Evolutionary conservation across 2,797 vertebrate genomes (phyloP).

Genomic region (Tokudaia muenninki): DNA sequence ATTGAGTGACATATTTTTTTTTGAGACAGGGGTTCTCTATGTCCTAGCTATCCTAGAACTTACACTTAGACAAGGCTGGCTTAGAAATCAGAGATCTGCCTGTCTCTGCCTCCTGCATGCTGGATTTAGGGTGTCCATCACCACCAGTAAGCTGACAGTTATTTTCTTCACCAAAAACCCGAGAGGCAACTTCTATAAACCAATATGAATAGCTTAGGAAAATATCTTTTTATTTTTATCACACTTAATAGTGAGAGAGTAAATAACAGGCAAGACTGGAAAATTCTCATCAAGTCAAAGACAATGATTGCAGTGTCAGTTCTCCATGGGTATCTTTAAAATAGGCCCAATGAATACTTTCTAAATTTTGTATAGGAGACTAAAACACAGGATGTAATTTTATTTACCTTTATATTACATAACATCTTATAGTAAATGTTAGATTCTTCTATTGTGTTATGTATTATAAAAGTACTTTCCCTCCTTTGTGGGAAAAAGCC

Average conservation of each 20-base stretch:
- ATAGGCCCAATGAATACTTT: not conserved
- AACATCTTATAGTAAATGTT: not conserved
- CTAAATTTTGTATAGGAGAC: too few relatives aligned
- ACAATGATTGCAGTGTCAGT: not conserved
- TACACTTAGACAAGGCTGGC: not conserved
- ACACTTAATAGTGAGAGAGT: not conserved
- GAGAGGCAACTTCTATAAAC: not conserved
- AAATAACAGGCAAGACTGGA: not conserved
- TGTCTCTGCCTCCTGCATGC: not conserved
- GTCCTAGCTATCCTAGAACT: not conserved
- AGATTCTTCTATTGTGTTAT: not conserved
- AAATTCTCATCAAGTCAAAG: not conserved
- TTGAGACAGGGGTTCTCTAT: not conserved
- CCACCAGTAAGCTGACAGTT: not conserved
- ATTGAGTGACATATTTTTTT: not conserved
- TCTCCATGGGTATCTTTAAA: not conserved
- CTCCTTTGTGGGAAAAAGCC: not conserved
- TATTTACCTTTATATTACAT: not conserved
- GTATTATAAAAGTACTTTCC: slow-evolving; percentile 14
- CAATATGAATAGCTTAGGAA: not conserved
- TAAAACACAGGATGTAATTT: not conserved
- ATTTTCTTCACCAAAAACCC: not conserved
- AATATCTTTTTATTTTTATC: not conserved
- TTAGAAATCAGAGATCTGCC: not conserved
- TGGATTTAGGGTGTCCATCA: too few relatives aligned